Evolutionary conservation across 2,113 vertebrate genomes (phyloP), one percentile per base, ranked within the genome.

Genomic region (Polyodon spathula): DNA sequence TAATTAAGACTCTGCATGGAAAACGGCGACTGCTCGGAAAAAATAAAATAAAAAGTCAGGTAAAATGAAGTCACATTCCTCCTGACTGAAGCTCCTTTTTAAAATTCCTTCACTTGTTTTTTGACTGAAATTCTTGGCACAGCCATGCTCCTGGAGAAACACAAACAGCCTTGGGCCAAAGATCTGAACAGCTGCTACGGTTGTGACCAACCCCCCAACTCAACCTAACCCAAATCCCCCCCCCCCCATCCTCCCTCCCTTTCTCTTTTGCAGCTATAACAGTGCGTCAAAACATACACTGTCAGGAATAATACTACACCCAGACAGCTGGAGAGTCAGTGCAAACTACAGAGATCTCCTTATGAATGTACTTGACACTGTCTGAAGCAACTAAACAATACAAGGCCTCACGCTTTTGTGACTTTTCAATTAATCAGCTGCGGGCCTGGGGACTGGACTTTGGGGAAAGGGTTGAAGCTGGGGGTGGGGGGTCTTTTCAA

Each of bases 41-140:
- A 16, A 40, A 15, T 53, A 44, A 42, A 12, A 15, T 15, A 11
- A 44, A 41, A 27, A 51, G 44, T 11, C 37, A 51, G 56, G 43
- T 54, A 40, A 41, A 67, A 39, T 50, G 56, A 50, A 63, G 61
- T 40, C 41, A 27, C 43, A 51, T 59, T 54, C 42, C 50, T 58
- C 40, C 15, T 12, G 14, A 58, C 56, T 58, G 37, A 38, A 2
- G 37, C 52, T 37, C 37, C 50, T 56, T 58, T 40, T 63, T 43
- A 63, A 63, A 61, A 67, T 67, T 63, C 60, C 51, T 59, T 51
- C 51, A 46, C 60, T 63, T 63, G 27, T 63, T 58, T 54, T 67
- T 40, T 55, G 46, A 50, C 59, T 58, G 60, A 43, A 50, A 59
- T 63, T 63, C 56, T 63, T 67, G 65, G 55, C 65, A 67, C 12